A percentile compares a stretch with the other conserved stretches of the same genome.
Conservation (phyloP, 2,888 invertebrate genomes). For the Bombylius discolor region DNA sequence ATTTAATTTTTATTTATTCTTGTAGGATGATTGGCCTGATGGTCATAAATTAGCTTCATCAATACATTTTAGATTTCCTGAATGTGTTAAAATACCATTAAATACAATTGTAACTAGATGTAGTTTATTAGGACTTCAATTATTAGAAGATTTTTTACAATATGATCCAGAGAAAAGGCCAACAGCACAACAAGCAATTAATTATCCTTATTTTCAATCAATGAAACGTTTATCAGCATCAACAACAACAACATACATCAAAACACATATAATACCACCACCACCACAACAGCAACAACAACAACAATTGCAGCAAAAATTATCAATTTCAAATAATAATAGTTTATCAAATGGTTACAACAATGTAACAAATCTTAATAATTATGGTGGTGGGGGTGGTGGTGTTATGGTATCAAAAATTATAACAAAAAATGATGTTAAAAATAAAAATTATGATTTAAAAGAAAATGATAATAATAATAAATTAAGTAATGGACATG, state of each 20-base stretch:
- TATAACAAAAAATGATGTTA: conserved; percentile 4
- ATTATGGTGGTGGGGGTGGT: conserved; percentile 1
- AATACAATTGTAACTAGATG: conserved; percentile 71
- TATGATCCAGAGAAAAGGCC: conserved; percentile 92
- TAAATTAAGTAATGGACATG: conserved; percentile 2
- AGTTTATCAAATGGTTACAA: conserved; percentile 7
- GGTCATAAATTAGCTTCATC: conserved; percentile 83
- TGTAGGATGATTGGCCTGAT: conserved; percentile 82
- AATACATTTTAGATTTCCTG: conserved; percentile 94
- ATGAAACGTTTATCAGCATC: conserved; percentile 31
- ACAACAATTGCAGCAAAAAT: neutral
- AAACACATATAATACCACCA: conserved; percentile 5
- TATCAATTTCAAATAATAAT: no score
- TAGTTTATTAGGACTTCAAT: conserved; percentile 63
- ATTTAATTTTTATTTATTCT: neutral
- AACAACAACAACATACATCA: conserved; percentile 8
- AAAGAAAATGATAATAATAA: neutral
- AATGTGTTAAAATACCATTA: conserved; percentile 68
- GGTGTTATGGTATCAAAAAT: neutral
- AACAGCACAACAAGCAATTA: conserved; percentile 75
- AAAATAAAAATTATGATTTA: neutral
- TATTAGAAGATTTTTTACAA: conserved; percentile 73
- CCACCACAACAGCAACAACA: neutral
- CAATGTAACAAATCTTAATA: conserved; percentile 1
- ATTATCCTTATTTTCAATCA: conserved; percentile 43